phyloP scores from a whole-genome alignment of 1,140 invertebrate genomes.

The Forficula auricularia region DNA sequence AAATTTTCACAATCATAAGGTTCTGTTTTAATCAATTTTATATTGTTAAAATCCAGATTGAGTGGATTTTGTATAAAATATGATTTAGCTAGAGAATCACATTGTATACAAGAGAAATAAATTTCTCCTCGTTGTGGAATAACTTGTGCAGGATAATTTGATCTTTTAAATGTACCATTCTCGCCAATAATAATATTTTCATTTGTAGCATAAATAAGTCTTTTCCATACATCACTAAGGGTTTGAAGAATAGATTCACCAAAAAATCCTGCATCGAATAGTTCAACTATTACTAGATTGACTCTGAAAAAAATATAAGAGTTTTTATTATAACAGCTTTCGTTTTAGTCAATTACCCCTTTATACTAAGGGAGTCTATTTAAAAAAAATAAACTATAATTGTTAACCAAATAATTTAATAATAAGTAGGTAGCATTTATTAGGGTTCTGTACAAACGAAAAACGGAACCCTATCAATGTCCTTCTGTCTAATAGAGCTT shows the following conservation, averaged over 20 bases:
- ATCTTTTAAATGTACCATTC: background rate
- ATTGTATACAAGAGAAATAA: constrained; percentile 24
- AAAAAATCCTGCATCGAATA: constrained; percentile 59
- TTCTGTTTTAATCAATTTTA: constrained; percentile 17
- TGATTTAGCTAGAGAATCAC: constrained; percentile 22
- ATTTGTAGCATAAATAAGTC: constrained; percentile 27
- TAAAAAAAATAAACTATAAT: background rate
- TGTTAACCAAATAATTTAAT: no score
- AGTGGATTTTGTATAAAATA: constrained; percentile 18
- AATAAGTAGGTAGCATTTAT: no score
- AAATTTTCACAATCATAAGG: constrained; percentile 29
- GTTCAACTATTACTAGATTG: constrained; percentile 52
- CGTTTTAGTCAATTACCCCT: no score
- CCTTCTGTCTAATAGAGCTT: no score
- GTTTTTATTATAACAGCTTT: background rate
- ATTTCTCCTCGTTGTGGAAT: constrained; percentile 25
- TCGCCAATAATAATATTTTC: constrained; percentile 7
- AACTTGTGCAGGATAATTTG: constrained; percentile 10
- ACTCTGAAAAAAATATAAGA: constrained; percentile 27
- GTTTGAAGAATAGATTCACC: constrained; percentile 52
- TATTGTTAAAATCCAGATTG: constrained; percentile 7
- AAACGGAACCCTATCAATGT: no score
- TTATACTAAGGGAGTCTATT: background rate
- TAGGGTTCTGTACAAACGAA: no score
- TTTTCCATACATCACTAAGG: constrained; percentile 44